phyloP scores from a whole-genome alignment of 2,113 vertebrate genomes.

The Ophiodon elongatus region DNA sequence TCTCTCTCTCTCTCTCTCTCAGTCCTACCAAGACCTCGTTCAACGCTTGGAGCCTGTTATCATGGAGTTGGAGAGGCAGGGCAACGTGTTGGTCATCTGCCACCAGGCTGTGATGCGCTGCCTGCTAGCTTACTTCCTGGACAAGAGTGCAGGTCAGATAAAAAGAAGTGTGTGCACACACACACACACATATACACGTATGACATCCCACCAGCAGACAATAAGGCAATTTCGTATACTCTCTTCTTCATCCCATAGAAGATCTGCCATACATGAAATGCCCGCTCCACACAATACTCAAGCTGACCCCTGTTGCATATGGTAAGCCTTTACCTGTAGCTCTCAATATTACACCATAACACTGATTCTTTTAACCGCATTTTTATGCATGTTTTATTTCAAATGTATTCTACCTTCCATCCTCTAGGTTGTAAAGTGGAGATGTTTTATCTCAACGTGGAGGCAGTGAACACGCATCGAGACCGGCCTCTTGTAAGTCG shows the following conservation, averaged over 20 bases:
- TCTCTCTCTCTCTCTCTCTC: conserved; percentile 33
- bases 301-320: conserved; percentile 95
- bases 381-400: not conserved
- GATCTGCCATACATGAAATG: conserved; percentile 96
- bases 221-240: not conserved
- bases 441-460: conserved; percentile 90
- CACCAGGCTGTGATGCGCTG: conserved; percentile 99
- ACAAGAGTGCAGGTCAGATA: conserved; percentile 93
- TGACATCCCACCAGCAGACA: not conserved
- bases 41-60: conserved; percentile 96
- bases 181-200: not conserved
- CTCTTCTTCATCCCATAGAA: conserved; percentile 78
- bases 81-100: conserved; percentile 93
- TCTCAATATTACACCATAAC: not conserved
- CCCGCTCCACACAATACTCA: conserved; percentile 95
- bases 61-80: conserved; percentile 98
- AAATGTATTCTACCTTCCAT: not conserved
- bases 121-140: conserved; percentile 96
- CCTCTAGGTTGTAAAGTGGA: conserved; percentile 95
- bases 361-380: not conserved
- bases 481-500: conserved; percentile 92
- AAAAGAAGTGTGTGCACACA: not conserved
- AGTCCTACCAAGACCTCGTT: conserved; percentile 98
- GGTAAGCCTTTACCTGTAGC: conserved; percentile 82
- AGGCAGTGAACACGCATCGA: conserved; percentile 96